Evolutionary conservation across 2,888 invertebrate species (phyloP).

Genomic region (Ligdia adustata): DNA sequence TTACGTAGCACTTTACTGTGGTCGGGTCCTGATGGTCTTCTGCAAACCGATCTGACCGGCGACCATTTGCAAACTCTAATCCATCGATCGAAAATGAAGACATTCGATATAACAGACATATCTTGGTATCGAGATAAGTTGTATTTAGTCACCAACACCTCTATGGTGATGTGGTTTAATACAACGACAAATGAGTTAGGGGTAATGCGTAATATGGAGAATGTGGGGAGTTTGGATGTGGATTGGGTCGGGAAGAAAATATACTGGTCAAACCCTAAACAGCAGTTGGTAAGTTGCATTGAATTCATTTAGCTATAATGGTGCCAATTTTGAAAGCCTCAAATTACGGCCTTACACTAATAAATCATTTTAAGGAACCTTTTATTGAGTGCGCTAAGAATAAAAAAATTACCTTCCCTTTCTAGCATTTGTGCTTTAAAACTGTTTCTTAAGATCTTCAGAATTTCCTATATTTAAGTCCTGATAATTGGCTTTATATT

Average conservation of each 20-base stretch:
- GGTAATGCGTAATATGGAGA: conserved; percentile 86
- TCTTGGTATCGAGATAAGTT: conserved; percentile 90
- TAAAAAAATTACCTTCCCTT: too few species aligned
- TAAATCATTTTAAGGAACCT: too few species aligned
- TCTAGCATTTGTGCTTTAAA: too few species aligned
- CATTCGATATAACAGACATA: conserved; percentile 87
- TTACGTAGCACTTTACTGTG: conserved; percentile 87
- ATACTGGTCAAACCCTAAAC: conserved; percentile 95
- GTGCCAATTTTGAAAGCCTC: too few species aligned
- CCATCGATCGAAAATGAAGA: conserved; percentile 84
- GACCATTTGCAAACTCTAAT: conserved; percentile 89
- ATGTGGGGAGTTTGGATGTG: conserved; percentile 91
- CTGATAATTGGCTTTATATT: too few species aligned
- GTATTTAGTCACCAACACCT: conserved; percentile 90
- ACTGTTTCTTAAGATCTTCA: too few species aligned
- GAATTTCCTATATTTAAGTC: too few species aligned
- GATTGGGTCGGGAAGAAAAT: conserved; percentile 96
- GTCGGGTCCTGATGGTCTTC: conserved; percentile 90
- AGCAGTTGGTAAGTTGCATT: conserved; percentile 88
- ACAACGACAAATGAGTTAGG: conserved; percentile 84
- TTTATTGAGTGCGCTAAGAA: too few species aligned
- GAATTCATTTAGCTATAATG: too few species aligned
- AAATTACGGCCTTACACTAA: too few species aligned
- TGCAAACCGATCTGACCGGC: conserved; percentile 93
- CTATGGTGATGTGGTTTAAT: conserved; percentile 89